A percentile compares a stretch with the other conserved stretches of the same genome.
Conservation (phyloP, 2,797 vertebrate genomes). For the Pantherophis vulpinus region DNA sequence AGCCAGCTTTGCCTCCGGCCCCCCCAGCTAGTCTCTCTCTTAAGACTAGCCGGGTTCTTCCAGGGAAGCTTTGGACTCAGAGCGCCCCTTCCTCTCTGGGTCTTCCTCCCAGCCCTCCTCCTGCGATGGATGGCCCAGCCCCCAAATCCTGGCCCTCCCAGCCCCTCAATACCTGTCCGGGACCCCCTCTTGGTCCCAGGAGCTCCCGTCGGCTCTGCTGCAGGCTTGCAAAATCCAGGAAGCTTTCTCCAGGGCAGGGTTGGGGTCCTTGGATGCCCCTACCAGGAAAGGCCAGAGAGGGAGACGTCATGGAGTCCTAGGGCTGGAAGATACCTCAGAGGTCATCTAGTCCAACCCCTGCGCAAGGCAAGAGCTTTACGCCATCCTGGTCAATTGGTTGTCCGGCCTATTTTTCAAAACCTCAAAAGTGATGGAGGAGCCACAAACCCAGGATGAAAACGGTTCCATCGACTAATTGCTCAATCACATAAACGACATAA, state of each 20-base stretch:
- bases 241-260: conserved; percentile 11
- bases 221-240: not conserved
- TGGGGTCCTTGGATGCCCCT: not conserved
- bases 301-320: not conserved
- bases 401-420: not conserved
- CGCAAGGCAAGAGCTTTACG: not conserved
- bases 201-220: not conserved
- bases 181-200: not conserved
- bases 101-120: not conserved
- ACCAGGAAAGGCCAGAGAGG: no score
- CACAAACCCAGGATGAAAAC: not conserved
- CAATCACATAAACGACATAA: accelerated
- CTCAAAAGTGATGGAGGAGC: not conserved
- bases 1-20: no score
- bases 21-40: not conserved
- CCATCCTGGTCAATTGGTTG: not conserved
- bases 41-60: not conserved
- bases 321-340: not conserved
- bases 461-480: not conserved
- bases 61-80: not conserved
- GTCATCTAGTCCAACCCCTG: not conserved
- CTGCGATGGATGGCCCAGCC: not conserved
- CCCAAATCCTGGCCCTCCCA: not conserved
- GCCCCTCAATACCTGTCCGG: not conserved
- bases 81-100: not conserved